phyloP scores from a whole-genome alignment of 1,140 invertebrate genomes.

The Schlechtendalia chinensis region DNA sequence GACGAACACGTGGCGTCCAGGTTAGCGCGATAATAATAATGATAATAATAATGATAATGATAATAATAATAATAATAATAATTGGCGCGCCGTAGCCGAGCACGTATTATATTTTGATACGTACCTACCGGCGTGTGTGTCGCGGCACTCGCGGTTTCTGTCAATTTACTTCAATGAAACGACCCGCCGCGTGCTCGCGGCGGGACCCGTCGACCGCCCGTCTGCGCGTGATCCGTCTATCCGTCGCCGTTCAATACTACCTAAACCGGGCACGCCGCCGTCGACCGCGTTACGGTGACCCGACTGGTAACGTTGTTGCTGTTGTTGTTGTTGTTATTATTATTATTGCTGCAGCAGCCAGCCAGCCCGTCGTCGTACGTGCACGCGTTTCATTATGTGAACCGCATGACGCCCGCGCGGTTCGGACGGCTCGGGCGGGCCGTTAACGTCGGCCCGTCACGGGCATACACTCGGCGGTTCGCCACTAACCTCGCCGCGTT shows the following conservation, averaged over 20 bases:
- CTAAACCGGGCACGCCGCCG: no score
- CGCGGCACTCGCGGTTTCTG: not conserved
- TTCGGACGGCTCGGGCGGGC: not conserved
- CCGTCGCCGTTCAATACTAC: no score
- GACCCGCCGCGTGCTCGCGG: slow-evolving; percentile 12
- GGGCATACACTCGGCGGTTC: not conserved
- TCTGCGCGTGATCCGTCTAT: not conserved
- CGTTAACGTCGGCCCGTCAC: slow-evolving; percentile 15
- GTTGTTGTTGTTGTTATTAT: no score
- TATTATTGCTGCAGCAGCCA: not conserved
- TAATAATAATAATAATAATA: no score
- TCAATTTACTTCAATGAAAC: slow-evolving; percentile 50
- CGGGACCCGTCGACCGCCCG: not conserved
- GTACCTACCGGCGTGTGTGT: no score
- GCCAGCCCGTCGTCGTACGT: not conserved
- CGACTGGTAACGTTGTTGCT: no score
- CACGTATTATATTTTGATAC: no score
- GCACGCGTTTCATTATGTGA: slow-evolving; percentile 26
- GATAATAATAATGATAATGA: no score
- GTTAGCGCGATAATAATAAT: slow-evolving; percentile 18
- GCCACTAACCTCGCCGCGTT: not conserved
- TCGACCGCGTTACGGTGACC: no score
- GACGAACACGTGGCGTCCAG: slow-evolving; percentile 25
- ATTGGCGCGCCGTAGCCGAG: no score
- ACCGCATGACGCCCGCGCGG: slow-evolving; percentile 35